These are phyloP conservation scores for Amblyornis subalaris DNA, from an alignment of 2,113 vertebrate species.

Conservation along the genomic window DNA sequence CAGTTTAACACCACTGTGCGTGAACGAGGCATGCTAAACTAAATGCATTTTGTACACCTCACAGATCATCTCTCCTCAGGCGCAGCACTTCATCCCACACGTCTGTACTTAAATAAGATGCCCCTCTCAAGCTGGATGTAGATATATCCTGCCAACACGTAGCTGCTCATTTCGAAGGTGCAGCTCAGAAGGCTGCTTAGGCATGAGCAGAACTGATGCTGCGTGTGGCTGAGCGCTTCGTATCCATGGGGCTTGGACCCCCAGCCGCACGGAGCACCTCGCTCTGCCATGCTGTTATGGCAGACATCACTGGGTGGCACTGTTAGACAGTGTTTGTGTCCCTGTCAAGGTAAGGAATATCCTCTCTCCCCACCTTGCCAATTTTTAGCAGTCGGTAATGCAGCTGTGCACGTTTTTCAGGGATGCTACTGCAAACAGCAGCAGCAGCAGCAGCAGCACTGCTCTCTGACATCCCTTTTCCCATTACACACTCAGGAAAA, in stretches of 20 bases:
- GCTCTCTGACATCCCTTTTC: background rate
- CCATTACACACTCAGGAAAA: background rate
- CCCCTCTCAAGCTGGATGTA: background rate
- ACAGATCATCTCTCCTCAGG: background rate
- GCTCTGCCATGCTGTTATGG: constrained; percentile 18
- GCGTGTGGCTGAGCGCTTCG: rapidly evolving
- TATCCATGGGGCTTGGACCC: rapidly evolving
- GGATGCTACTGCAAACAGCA: background rate
- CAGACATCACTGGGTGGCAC: constrained; percentile 59
- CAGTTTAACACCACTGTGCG: rapidly evolving
- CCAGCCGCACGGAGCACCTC: rapidly evolving
- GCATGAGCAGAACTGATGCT: rapidly evolving
- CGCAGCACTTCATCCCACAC: background rate
- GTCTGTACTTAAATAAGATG: rapidly evolving
- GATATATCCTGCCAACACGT: background rate
- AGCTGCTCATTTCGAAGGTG: background rate
- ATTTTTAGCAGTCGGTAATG: background rate
- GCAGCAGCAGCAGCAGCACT: background rate
- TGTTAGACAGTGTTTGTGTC: constrained; percentile 40
- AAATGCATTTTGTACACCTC: background rate
- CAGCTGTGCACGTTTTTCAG: background rate
- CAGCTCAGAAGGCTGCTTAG: too few relatives aligned
- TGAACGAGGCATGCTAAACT: background rate
- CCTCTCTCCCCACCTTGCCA: background rate
- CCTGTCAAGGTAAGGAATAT: background rate